Base-by-base conservation (phyloP, 2,113 vertebrate species). In the Corynorhinus townsendii region DNA sequence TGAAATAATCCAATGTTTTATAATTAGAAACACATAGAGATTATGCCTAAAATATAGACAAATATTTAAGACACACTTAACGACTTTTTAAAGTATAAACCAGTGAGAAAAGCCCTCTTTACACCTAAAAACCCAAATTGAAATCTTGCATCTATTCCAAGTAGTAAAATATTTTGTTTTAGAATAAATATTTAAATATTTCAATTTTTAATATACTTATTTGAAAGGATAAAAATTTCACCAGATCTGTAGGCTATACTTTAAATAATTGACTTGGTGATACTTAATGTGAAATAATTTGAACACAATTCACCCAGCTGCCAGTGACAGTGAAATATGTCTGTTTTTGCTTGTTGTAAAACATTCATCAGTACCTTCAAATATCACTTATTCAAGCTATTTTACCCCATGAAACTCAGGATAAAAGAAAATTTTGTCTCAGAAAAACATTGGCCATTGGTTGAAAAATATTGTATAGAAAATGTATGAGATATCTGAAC, bases 1-100 rank as follows among this genome's bases (percentile, higher is more conserved):
- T 91, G 40, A 97, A 94, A 96, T 95, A 97, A 98, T 91, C 80
- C 93, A 97, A 22, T 59, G 91, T 93, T 80, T 97, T 86, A 76
- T 96, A 97, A 97, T 96, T 95, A 97, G 94, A 84, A 94, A 89
- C 93, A 93, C 83, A 93, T 64, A 80, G 92, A 89, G 90, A 62
- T 22, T 86, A 49, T 95, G 16, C 54, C 81, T 94, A 73, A 96
- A 97, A 96, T 62, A 8, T 5, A 71, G 24, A 89, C 35, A 10
- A 81, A 92, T 26, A 89, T n/a, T n/a, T n/a, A 86, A 72, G 20
- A n/a, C 20, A 52, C 10, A 7, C 20, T 92, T 43, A 71, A 80
- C 52, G 26, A 83, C 75, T 89, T 47, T 43, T 68, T 69, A 92
- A 96, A 81, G 28, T 24, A 38, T 75, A 89, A 83, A 62, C 5